A percentile compares a stretch with the other conserved stretches of the same genome.
Conservation (phyloP, 1,140 invertebrate species). For the Daktulosphaira vitifoliae region DNA sequence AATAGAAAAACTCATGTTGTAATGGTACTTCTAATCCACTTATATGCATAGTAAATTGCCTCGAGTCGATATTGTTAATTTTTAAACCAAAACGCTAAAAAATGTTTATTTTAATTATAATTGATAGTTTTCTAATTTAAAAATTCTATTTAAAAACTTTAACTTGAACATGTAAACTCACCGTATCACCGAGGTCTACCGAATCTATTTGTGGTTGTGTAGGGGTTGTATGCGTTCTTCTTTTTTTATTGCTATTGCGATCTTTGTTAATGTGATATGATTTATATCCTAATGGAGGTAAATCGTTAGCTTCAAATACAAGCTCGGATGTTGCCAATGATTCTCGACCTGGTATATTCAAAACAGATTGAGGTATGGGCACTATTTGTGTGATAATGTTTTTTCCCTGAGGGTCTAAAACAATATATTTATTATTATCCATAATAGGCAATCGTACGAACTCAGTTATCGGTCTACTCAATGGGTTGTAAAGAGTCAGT, state of each 20-base stretch:
- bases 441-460: conserved; percentile 38
- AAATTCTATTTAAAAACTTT: no score
- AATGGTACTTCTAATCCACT: conserved; percentile 36
- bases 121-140: no score
- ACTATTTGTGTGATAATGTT: conserved; percentile 41
- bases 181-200: neutral
- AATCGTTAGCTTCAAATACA: conserved; percentile 45
- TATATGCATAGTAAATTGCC: neutral
- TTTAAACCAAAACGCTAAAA: conserved; percentile 15
- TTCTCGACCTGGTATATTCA: conserved; percentile 42
- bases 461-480: conserved; percentile 39
- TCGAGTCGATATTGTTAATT: neutral
- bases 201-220: neutral
- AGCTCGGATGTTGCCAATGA: conserved; percentile 43
- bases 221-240: neutral
- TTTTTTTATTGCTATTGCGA: neutral
- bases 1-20: conserved; percentile 49
- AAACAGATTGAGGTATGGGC: conserved; percentile 41
- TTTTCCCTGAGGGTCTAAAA: conserved; percentile 37
- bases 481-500: conserved; percentile 48
- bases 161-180: neutral
- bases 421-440: conserved; percentile 26
- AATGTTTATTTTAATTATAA: no score
- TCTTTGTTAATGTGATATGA: neutral
- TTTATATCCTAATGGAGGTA: conserved; percentile 44